phyloP scores from a whole-genome alignment of 2,888 invertebrate species.

The Thymelicus sylvestris region DNA sequence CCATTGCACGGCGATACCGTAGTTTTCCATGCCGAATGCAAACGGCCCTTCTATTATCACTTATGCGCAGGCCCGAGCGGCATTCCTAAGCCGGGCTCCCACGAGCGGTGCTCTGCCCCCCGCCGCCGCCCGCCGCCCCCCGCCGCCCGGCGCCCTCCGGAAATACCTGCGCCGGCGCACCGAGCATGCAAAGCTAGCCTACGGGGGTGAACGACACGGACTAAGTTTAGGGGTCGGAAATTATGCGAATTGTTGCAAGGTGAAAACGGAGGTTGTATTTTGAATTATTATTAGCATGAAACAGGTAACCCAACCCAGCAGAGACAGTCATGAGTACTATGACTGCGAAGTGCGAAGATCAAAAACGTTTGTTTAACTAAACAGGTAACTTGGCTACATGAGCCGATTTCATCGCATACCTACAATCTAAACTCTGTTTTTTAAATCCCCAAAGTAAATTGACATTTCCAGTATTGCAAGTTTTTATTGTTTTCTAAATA shows the following conservation, averaged over 20 bases:
- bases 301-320: too few species aligned
- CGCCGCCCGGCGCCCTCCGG: conserved; percentile 55
- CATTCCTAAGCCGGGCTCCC: conserved; percentile 67
- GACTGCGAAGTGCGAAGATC: too few species aligned
- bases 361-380: too few species aligned
- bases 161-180: conserved; percentile 70
- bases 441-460: too few species aligned
- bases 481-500: too few species aligned
- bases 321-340: too few species aligned
- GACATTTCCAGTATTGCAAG: too few species aligned
- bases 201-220: conserved; percentile 55
- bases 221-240: conserved; percentile 57
- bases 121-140: conserved; percentile 28
- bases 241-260: conserved; percentile 45
- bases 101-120: conserved; percentile 49
- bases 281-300: too few species aligned
- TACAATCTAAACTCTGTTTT: too few species aligned
- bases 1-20: not conserved
- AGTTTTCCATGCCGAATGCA: not conserved
- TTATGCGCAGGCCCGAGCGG: conserved; percentile 55
- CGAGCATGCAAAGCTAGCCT: conserved; percentile 62
- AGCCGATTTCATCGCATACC: too few species aligned
- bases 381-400: too few species aligned
- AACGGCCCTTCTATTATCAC: conserved; percentile 41
- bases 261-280: not conserved